Base-by-base conservation (phyloP, 2,797 vertebrate genomes). In the Pelobates cultripes region DNA sequence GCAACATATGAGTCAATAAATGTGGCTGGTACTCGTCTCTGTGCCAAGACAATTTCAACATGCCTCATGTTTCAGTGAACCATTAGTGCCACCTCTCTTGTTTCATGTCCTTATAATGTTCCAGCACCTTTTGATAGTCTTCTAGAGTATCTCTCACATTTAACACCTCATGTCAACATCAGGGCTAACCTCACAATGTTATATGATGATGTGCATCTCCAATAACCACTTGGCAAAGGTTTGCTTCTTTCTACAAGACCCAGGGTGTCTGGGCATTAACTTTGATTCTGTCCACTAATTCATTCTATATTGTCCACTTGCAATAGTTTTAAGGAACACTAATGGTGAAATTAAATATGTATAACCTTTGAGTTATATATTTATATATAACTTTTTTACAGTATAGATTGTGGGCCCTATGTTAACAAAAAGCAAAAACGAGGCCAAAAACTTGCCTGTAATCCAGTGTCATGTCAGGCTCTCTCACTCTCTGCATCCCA, bases 31-130 rank as follows among this genome's bases (percentile, higher is more conserved):
- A 61, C 7, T 4, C 17, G 1, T 70, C 8, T 63, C 28, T 51
- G 68, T 71, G 69, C 43, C 77, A 43, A 55, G 13, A 15, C 69
- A 14, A 9, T 64, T 47, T 47, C 55, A 78, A 78, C 77, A 72
- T 61, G 40, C n/a, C 68, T 79, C 60, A 1, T 53, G 43, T 79
- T 64, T 66, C 70, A 53, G 43, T 12, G 69, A 28, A 79, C 70
- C 45, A 47, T 79, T 57, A 66, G 77, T 66, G 70, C 42, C 44
- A 43, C 45, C 8, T 61, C 61, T 80, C 78, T 14, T 45, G 42
- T 67, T 73, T 67, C 70, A 13, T 61, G 41, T 42, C 57, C 60
- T 17, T 66, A 43, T n/a, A 13, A 3, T 4, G 68, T 17, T 15
- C 44, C 57, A 43, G 15, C 45, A 73, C 40, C 6, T 73, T 45